A percentile compares a stretch with the other conserved stretches of the same genome.
Conservation (phyloP, 2,888 invertebrate genomes). For the Nemotelus pantherinus region DNA sequence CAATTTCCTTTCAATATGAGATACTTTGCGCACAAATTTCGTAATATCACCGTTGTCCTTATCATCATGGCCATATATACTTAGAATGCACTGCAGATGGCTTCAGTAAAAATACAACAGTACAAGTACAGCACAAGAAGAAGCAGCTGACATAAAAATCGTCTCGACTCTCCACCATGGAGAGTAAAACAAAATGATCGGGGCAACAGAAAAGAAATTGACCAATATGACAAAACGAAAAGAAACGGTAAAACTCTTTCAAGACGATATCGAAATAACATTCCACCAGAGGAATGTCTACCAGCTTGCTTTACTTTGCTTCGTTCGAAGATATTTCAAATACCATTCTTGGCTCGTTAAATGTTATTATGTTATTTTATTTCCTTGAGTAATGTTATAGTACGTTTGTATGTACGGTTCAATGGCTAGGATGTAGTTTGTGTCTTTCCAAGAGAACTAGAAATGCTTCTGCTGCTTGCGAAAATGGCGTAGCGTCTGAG, state of each 20-base stretch:
- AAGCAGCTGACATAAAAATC: neutral
- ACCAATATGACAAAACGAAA: too few species aligned
- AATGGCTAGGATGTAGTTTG: too few species aligned
- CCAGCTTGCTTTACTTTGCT: neutral
- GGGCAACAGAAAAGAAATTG: neutral
- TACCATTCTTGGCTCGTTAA: constrained; percentile 12
- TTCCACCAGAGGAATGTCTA: neutral
- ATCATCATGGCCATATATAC: neutral
- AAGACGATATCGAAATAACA: too few species aligned
- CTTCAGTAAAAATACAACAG: neutral
- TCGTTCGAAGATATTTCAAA: neutral
- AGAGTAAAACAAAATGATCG: neutral
- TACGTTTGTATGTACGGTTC: too few species aligned
- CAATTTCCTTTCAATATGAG: constrained; percentile 14
- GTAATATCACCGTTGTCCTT: too few species aligned
- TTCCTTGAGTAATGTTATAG: neutral
- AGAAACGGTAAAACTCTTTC: too few species aligned
- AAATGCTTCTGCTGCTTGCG: too few species aligned
- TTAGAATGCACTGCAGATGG: constrained; percentile 1
- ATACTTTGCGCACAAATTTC: neutral
- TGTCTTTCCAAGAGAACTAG: too few species aligned
- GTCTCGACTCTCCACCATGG: neutral
- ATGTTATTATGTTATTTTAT: constrained; percentile 21
- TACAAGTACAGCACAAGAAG: neutral
- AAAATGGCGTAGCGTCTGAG: too few species aligned